Conservation (phyloP, 2,797 vertebrate genomes). For the Chelmon rostratus region DNA sequence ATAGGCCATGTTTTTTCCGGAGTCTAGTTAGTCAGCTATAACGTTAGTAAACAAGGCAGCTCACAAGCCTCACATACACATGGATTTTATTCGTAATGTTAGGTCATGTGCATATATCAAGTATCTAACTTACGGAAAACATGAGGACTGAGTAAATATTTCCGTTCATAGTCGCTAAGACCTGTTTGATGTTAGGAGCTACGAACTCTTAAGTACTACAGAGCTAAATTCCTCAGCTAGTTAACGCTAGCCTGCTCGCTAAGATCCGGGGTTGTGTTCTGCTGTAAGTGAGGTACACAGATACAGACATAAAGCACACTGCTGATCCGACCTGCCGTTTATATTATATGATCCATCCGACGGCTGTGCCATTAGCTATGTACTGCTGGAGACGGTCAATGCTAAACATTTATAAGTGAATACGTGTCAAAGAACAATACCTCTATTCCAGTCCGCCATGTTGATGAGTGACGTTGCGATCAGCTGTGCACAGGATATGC, state of each 20-base stretch:
- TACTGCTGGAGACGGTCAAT: not conserved
- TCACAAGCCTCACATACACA: too few relatives aligned
- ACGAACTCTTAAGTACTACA: not conserved
- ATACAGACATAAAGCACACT: not conserved
- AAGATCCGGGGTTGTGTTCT: not conserved
- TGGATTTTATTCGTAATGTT: not conserved
- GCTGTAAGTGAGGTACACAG: not conserved
- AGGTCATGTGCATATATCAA: not conserved
- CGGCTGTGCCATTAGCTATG: accelerated
- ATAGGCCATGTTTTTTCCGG: too few relatives aligned
- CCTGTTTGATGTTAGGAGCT: not conserved
- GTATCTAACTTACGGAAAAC: not conserved
- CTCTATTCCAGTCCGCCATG: conserved; percentile 84
- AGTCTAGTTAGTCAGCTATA: too few relatives aligned
- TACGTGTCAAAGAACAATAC: conserved; percentile 77
- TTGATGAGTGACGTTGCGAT: conserved; percentile 62
- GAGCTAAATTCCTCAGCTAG: not conserved
- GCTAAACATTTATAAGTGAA: conserved; percentile 24
- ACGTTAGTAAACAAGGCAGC: too few relatives aligned
- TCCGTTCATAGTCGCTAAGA: not conserved
- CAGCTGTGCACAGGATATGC: conserved; percentile 43
- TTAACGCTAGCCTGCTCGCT: conserved; percentile 26
- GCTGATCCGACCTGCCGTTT: accelerated
- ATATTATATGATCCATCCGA: accelerated
- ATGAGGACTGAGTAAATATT: not conserved